These are phyloP conservation scores for Callimorpha dominula DNA, from an alignment of 2,888 invertebrate genomes.

Conservation along the genomic window DNA sequence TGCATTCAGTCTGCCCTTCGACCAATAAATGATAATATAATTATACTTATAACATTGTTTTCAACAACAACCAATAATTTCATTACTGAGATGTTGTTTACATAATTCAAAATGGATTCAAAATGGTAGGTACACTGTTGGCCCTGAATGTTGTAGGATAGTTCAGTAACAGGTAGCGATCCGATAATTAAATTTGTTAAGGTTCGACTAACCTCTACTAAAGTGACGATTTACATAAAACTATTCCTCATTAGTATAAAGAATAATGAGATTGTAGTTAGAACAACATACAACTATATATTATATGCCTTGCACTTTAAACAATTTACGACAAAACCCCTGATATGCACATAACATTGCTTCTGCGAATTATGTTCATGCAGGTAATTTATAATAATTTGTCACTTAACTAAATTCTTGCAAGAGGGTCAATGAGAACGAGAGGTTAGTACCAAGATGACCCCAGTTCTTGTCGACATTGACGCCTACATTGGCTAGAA, in stretches of 20 bases:
- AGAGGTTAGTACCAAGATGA: conserved; percentile 31
- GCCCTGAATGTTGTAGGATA: not conserved
- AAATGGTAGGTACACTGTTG: not conserved
- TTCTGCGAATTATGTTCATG: conserved; percentile 1
- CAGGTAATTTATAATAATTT: conserved; percentile 39
- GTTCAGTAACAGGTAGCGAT: not conserved
- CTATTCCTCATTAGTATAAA: not conserved
- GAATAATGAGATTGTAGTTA: no score
- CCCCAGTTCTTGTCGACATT: conserved; percentile 31
- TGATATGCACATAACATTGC: conserved; percentile 11
- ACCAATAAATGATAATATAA: not conserved
- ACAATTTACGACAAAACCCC: not conserved
- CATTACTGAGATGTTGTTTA: not conserved
- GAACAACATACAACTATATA: not conserved
- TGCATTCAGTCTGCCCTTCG: not conserved
- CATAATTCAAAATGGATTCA: not conserved
- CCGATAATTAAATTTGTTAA: not conserved
- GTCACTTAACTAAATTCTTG: conserved; percentile 41
- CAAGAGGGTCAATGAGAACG: conserved; percentile 55
- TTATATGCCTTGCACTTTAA: not conserved
- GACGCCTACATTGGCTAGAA: conserved; percentile 23
- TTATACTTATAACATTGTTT: not conserved
- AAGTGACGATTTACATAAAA: not conserved
- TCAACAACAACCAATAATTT: not conserved
- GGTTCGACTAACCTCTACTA: not conserved